Conservation (phyloP, 2,797 vertebrate genomes). For the Fundulus diaphanus region DNA sequence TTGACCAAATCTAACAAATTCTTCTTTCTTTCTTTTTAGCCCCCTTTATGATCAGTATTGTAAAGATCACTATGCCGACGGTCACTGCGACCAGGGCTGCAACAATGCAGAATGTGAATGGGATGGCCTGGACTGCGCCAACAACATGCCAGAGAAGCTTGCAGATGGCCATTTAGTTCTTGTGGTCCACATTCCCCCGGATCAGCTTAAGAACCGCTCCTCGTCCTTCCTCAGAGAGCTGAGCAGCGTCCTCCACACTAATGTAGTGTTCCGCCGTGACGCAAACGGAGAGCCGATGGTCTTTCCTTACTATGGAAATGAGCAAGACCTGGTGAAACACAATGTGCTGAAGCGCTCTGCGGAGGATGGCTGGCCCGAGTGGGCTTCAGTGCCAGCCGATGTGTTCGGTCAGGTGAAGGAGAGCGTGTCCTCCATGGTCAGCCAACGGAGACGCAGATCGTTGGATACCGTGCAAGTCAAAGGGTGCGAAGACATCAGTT, state of each 20-base stretch:
- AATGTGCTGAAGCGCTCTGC: conserved; percentile 88
- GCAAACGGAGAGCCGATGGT: conserved; percentile 90
- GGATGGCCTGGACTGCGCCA: conserved; percentile 96
- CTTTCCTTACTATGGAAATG: conserved; percentile 93
- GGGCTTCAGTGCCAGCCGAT: conserved; percentile 74
- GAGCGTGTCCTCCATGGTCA: conserved; percentile 75
- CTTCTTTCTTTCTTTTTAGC: conserved; percentile 71
- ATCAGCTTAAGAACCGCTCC: conserved; percentile 91
- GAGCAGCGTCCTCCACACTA: conserved; percentile 97
- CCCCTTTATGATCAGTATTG: conserved; percentile 99
- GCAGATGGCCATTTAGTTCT: conserved; percentile 92
- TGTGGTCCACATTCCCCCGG: conserved; percentile 91
- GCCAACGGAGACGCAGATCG: conserved; percentile 85
- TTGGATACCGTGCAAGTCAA: conserved; percentile 90
- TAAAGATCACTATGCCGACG: conserved; percentile 96
- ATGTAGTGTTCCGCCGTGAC: conserved; percentile 93
- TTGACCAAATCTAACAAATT: conserved; percentile 20
- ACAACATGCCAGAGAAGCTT: conserved; percentile 92
- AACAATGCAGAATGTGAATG: conserved; percentile 97
- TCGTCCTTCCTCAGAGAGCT: conserved; percentile 93
- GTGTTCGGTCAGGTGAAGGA: conserved; percentile 83
- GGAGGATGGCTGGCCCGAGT: conserved; percentile 83
- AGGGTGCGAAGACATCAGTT: conserved; percentile 58
- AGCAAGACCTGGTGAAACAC: conserved; percentile 94
- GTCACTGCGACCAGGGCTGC: conserved; percentile 98